Base-by-base conservation (phyloP, 1,140 invertebrate genomes). In the Procambarus clarkii region DNA sequence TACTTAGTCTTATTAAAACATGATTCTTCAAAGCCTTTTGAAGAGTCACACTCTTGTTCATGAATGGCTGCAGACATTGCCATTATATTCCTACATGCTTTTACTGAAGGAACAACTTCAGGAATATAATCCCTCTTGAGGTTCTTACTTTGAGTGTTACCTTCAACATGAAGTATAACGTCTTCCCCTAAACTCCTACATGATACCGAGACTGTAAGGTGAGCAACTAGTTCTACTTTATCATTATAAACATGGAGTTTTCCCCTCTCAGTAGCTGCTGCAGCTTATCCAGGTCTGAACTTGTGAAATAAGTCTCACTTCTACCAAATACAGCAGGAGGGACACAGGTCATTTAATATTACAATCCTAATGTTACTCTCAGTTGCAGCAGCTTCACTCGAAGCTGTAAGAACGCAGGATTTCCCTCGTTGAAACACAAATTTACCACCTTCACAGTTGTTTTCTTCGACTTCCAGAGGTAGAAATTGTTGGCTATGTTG, bases 361-460 rank as follows among this genome's bases (percentile, higher is more conserved):
- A 71, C 46, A 50, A 86, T 76, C 24, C 21, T 85, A 74, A 74
- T 11, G 11, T 21, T 69, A 3, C 21, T 69, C 64, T 69, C 54
- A 64, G 60, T 64, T 34, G 24, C n/a, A 34, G 3, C 21, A 24
- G 24, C 24, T 34, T 34, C 69, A 74, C 21, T 74, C 11, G 83
- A 60, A 24, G 44, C 78, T 5, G 90, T 81, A 58, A 86, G 86
- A 3, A 91, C 46, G 54, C 77, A 86, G 24, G 90, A 81, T 45
- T 81, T 91, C 21, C 90, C 90, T 21, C 48, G 48, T 21, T 86
- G 82, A n/a, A 86, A 91, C n/a, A 80, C 24, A 71, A 80, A 91
- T 44, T 64, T 86, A 2, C 84, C 77, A 48, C 77, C 83, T 5
- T 71, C 24, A n/a, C 60, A 15, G 13, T 81, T 69, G 46, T 54